Evolutionary conservation across 2,113 vertebrate species (phyloP).

Genomic region (Aix galericulata): DNA sequence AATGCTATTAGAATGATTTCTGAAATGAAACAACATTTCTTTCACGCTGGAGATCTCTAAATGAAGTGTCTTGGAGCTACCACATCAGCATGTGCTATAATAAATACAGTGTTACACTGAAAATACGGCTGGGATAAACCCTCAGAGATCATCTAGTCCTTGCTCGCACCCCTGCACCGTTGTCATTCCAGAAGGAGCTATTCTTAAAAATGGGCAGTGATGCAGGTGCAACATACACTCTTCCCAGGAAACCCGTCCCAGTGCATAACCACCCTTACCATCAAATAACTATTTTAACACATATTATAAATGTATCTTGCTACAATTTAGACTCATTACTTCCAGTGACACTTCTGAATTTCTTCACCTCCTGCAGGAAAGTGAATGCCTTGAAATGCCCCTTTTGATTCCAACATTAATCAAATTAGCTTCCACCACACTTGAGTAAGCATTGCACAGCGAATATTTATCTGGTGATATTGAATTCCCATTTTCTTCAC

Average conservation of each 20-base stretch:
- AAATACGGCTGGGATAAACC: background rate
- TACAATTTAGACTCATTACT: background rate
- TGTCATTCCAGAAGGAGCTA: background rate
- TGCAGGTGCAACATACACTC: background rate
- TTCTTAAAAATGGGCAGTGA: background rate
- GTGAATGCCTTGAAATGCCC: background rate
- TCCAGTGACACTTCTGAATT: background rate
- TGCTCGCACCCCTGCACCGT: background rate
- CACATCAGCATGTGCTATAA: background rate
- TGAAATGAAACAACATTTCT: slow-evolving; percentile 6
- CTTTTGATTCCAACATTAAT: slow-evolving; percentile 29
- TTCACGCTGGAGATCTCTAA: background rate
- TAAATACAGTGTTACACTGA: background rate
- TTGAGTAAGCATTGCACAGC: slow-evolving; percentile 17
- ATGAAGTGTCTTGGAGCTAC: background rate
- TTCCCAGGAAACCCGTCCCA: background rate
- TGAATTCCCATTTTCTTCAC: slow-evolving; percentile 37
- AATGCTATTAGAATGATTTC: slow-evolving; percentile 57
- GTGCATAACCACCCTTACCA: background rate
- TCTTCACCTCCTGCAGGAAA: slow-evolving; percentile 5
- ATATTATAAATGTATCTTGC: background rate
- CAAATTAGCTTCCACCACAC: slow-evolving; percentile 14
- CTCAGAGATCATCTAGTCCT: background rate
- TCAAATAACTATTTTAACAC: background rate
- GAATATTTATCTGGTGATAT: slow-evolving; percentile 19